Evolutionary conservation across 2,888 invertebrate species (phyloP), one percentile per base, ranked within the genome.

Genomic region (Amphipyra tragopoginis): DNA sequence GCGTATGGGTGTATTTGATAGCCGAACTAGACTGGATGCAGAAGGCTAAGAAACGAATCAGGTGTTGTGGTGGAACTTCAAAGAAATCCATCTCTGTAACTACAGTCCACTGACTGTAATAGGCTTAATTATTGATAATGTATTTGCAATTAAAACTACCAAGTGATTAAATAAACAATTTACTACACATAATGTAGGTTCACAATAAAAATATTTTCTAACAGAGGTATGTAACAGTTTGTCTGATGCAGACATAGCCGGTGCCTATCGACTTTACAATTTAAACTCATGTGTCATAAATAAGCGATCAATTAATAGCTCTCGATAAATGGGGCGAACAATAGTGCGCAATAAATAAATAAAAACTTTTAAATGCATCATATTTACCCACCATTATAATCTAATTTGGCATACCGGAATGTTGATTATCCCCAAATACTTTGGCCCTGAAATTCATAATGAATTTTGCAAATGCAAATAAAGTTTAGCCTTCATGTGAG

Each of bases 111-210:
- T n/a, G 29, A 29, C 7, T 7, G 29, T 7, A 7, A 29, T 5
- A 29, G 29, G 2, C 21, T 21, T 1, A 21, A 21, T 21, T 21
- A 21, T 21, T 5, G 13, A 33, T 0, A 5, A 7, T 5, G 0
- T 14, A 15, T 2, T 8, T 26, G 6, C 43, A 80, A 90, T 81
- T 81, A 82, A 93, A 93, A 90, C 87, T 79, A 81, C 79, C 62
- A 76, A 80, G 78, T 89, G 91, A 93, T 94, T 93, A 94, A 94
- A 94, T 94, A 94, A 94, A 94, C 94, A 94, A 93, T 94, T 94
- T 94, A 94, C 94, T 94, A 94, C 94, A 93, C 93, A 88, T 92
- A 91, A 92, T 93, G 94, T 94, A 94, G 94, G 93, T 93, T 93
- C 90, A 94, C 93, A 93, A 93, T 94, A 93, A 94, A 93, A 93